Evolutionary conservation across 2,113 vertebrate species (phyloP).

Genomic region (Spheniscus mendiculus): DNA sequence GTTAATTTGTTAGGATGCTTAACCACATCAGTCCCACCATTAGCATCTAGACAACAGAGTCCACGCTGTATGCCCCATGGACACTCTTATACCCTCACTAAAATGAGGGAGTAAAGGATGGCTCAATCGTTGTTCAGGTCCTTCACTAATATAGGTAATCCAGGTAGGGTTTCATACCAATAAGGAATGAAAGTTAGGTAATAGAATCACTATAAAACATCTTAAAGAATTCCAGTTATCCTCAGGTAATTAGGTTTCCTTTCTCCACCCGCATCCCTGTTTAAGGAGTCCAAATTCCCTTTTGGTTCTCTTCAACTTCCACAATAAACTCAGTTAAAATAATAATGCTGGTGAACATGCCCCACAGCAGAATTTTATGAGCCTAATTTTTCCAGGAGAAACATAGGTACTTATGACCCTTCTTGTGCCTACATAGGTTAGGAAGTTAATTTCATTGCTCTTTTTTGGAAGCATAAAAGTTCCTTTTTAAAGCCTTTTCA

Average conservation of each 20-base stretch:
- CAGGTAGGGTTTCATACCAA: not conserved
- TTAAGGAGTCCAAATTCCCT: not conserved
- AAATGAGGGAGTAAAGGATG: not conserved
- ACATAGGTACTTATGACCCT: accelerated
- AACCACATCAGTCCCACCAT: not conserved
- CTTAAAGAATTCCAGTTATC: not conserved
- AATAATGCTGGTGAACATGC: not conserved
- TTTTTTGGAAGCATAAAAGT: not conserved
- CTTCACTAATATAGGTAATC: not conserved
- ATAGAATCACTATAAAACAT: not conserved
- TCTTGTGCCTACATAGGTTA: not conserved
- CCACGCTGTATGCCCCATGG: not conserved
- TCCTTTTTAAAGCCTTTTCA: not conserved
- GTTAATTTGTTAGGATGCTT: not conserved
- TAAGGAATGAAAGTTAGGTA: not conserved
- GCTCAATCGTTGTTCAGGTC: not conserved
- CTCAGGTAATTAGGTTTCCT: not conserved
- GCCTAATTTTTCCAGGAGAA: not conserved
- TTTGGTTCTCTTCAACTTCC: not conserved
- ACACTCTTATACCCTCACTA: not conserved
- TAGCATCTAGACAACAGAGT: not conserved
- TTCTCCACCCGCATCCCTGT: not conserved
- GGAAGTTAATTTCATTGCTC: not conserved
- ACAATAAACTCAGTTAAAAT: not conserved
- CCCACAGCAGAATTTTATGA: not conserved